Evolutionary conservation across 2,797 vertebrate species (phyloP).

Genomic region (Micropoecilia bifurca): DNA sequence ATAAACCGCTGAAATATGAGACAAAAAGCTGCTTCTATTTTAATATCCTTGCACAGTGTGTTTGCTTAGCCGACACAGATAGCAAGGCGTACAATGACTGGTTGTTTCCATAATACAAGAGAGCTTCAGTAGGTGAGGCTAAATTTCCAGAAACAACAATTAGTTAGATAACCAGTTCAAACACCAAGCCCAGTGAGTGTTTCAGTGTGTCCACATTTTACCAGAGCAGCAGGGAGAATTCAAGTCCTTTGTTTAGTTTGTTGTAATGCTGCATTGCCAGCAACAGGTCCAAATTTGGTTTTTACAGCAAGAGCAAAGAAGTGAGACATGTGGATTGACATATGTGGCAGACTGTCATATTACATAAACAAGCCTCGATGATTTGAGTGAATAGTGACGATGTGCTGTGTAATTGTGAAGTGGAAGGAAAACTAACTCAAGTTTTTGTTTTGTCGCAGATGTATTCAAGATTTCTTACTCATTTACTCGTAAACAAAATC

Average conservation of each 20-base stretch:
- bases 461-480: no score
- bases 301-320: background rate
- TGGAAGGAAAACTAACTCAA: no score
- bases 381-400: no score
- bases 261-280: background rate
- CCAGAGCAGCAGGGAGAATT: background rate
- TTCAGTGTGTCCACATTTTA: background rate
- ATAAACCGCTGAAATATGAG: background rate
- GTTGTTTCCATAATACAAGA: background rate
- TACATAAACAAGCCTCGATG: no score
- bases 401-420: no score
- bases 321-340: no score
- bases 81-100: background rate
- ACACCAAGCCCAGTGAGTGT: background rate
- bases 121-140: background rate
- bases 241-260: background rate
- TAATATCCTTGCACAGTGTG: background rate
- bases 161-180: constrained; percentile 5
- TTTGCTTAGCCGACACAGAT: background rate
- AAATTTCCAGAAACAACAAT: background rate
- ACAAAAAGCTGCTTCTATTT: background rate
- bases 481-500: no score
- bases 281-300: background rate
- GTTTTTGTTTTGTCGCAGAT: no score
- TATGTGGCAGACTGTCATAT: no score